Evolutionary conservation across 2,113 vertebrate genomes (phyloP).

Genomic region (Corvus hawaiiensis): DNA sequence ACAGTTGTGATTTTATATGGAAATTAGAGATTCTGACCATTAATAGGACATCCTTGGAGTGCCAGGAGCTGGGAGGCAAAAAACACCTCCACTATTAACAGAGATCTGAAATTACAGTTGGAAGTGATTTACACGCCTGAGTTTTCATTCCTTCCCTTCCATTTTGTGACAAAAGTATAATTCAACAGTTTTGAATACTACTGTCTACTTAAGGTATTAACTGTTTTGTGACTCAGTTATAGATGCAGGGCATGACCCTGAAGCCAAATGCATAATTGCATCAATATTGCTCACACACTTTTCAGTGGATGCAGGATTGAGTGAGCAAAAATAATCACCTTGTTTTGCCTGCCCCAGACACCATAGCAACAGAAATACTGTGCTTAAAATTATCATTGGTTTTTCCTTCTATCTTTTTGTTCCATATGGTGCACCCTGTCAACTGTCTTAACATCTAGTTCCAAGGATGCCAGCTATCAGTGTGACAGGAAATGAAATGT

Average conservation of each 20-base stretch:
- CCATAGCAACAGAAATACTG: background rate
- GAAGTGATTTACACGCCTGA: background rate
- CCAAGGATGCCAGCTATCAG: background rate
- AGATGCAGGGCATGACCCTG: background rate
- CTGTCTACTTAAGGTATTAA: background rate
- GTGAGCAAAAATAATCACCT: background rate
- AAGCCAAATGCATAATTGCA: background rate
- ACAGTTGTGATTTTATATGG: background rate
- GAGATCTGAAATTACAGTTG: background rate
- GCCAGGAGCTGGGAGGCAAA: background rate
- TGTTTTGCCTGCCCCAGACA: background rate
- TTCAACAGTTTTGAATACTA: background rate
- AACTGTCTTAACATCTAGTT: background rate
- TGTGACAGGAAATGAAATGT: background rate
- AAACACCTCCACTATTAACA: background rate
- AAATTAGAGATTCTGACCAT: background rate
- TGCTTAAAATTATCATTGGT: background rate
- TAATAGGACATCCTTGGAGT: background rate
- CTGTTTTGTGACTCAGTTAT: background rate
- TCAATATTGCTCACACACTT: background rate
- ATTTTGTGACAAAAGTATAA: background rate
- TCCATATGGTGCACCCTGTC: background rate
- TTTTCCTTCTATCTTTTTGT: background rate
- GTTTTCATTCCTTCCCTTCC: background rate
- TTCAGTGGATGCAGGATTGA: background rate